Evolutionary conservation across 1,140 invertebrate species (phyloP).

Genomic region (Lepidostoma basale): DNA sequence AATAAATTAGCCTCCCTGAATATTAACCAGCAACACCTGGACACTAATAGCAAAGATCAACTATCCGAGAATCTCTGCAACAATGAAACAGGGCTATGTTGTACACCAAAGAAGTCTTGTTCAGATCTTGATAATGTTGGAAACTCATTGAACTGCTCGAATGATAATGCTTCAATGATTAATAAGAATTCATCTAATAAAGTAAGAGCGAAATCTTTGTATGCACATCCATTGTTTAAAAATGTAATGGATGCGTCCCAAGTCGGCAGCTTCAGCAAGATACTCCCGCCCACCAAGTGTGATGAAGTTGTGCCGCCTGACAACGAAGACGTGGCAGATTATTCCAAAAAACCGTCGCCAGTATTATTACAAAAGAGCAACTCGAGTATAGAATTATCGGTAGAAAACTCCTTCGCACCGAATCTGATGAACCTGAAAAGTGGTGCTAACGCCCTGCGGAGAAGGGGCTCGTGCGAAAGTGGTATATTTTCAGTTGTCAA

Average conservation of each 20-base stretch:
- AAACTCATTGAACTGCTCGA: neutral
- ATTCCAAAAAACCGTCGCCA: slow-evolving; percentile 36
- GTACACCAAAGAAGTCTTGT: neutral
- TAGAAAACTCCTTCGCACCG: slow-evolving; percentile 45
- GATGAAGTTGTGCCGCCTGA: neutral
- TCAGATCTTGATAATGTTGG: neutral
- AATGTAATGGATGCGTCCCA: slow-evolving; percentile 25
- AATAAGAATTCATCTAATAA: slow-evolving; percentile 47
- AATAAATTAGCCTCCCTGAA: slow-evolving; percentile 34
- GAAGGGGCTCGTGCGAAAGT: slow-evolving; percentile 85
- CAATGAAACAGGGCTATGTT: neutral
- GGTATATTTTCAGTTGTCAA: slow-evolving; percentile 87
- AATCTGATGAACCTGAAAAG: slow-evolving; percentile 42
- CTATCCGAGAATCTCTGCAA: neutral
- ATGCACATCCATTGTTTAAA: slow-evolving; percentile 61
- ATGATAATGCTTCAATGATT: slow-evolving; percentile 1
- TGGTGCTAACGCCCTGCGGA: slow-evolving; percentile 59
- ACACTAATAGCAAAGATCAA: neutral
- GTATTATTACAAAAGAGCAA: slow-evolving; percentile 50
- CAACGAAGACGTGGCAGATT: neutral
- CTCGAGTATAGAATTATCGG: slow-evolving; percentile 53
- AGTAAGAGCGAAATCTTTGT: slow-evolving; percentile 55
- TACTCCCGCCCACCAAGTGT: neutral
- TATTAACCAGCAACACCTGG: slow-evolving; percentile 47
- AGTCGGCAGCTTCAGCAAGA: neutral